A percentile compares a stretch with the other conserved stretches of the same genome.
Evolutionary conservation across 2,797 vertebrate species (phyloP).

Genomic region (Sebastes goodei): DNA sequence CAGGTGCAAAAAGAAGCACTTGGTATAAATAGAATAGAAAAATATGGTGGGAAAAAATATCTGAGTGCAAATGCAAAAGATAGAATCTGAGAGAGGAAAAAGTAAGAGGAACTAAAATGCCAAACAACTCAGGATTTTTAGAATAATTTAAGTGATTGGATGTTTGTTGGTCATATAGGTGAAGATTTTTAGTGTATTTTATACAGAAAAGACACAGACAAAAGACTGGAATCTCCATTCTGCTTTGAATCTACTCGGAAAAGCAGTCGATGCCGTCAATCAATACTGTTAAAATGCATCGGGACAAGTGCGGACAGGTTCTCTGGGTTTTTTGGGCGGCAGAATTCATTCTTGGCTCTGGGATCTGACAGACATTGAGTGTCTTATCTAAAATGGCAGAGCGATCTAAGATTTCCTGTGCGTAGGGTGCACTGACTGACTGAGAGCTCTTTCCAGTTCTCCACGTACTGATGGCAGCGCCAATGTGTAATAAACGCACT

Average conservation of each 20-base stretch:
- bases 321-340: conserved; percentile 30
- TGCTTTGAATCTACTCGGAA: conserved; percentile 40
- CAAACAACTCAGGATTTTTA: background rate
- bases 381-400: conserved; percentile 76
- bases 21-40: conserved; percentile 52
- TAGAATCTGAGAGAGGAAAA: conserved; percentile 18
- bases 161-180: background rate
- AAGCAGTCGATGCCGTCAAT: conserved; percentile 53
- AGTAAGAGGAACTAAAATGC: background rate
- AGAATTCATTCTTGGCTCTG: conserved; percentile 61
- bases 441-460: conserved; percentile 43
- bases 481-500: conserved; percentile 42
- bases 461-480: conserved; percentile 31
- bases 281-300: conserved; percentile 62
- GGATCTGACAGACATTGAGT: conserved; percentile 66
- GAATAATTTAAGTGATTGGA: conserved; percentile 7
- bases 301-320: conserved; percentile 64
- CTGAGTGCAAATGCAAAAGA: conserved; percentile 3
- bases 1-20: conserved; percentile 68
- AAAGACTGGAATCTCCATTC: conserved; percentile 3
- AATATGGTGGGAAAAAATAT: conserved; percentile 16
- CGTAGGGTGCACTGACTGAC: conserved; percentile 42
- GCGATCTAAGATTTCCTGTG: conserved; percentile 67
- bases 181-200: conserved; percentile 23
- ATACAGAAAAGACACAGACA: background rate